These are phyloP conservation scores for Blastobasis adustella DNA, from an alignment of 2,888 invertebrate species.

Conservation along the genomic window DNA sequence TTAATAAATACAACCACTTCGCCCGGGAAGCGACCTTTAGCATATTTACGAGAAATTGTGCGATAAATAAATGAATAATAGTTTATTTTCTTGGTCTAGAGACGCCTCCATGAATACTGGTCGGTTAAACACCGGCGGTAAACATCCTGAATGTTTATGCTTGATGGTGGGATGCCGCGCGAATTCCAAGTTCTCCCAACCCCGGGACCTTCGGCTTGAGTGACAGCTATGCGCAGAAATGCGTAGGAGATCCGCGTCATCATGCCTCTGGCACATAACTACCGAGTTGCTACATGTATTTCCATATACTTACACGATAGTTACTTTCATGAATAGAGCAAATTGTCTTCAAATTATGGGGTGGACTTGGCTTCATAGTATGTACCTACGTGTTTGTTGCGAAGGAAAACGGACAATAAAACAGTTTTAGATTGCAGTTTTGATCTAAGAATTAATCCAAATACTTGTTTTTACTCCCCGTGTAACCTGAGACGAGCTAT, in stretches of 20 bases:
- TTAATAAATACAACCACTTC: background rate
- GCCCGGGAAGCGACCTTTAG: background rate
- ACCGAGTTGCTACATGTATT: too few relatives aligned
- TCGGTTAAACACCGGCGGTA: constrained; percentile 16
- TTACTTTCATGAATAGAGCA: too few relatives aligned
- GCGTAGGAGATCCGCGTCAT: constrained; percentile 15
- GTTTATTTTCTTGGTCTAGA: constrained; percentile 1
- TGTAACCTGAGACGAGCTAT: too few relatives aligned
- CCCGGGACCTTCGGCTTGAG: constrained; percentile 19
- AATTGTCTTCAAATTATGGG: too few relatives aligned
- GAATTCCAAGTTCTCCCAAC: constrained; percentile 22
- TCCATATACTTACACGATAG: too few relatives aligned
- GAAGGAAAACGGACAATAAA: background rate
- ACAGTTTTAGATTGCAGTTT: background rate
- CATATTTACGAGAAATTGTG: background rate
- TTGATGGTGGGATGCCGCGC: constrained; percentile 19
- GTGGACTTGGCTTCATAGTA: too few relatives aligned
- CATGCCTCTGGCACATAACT: too few relatives aligned
- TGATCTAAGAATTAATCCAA: too few relatives aligned
- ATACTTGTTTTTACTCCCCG: too few relatives aligned
- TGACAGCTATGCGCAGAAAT: constrained; percentile 23
- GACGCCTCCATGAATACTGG: constrained; percentile 28
- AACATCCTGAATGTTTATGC: constrained; percentile 26
- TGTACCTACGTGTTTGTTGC: too few relatives aligned
- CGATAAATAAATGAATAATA: background rate